phyloP scores from a whole-genome alignment of 30 jellyfish, hydroid and myxozoan species.

The Aurelia sp. region DNA sequence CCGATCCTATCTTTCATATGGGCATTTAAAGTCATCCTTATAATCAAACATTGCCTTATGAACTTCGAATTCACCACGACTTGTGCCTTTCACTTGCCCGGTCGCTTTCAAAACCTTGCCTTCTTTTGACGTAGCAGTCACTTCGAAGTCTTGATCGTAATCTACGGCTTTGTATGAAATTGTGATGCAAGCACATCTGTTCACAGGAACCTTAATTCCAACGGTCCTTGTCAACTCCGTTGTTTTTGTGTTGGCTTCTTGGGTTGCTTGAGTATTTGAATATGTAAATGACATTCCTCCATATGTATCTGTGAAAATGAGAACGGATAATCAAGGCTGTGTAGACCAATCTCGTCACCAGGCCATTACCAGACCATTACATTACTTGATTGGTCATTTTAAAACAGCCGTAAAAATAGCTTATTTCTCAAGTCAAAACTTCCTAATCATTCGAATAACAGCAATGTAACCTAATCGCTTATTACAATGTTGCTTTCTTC shows the following conservation, averaged over 20 bases:
- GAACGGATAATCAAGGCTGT: no score
- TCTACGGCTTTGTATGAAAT: conserved; percentile 15
- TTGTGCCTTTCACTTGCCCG: conserved; percentile 9
- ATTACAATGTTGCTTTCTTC: no score
- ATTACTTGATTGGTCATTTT: no score
- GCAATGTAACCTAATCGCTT: no score
- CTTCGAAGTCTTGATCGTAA: neutral
- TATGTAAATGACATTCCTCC: conserved; percentile 25
- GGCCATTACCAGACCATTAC: no score
- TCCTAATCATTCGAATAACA: no score
- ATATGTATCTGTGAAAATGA: neutral
- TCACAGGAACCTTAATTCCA: conserved; percentile 3
- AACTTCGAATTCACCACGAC: conserved; percentile 8
- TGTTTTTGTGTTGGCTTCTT: neutral
- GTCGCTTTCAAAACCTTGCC: conserved; percentile 12
- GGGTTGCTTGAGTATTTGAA: neutral
- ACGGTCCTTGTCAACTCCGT: neutral
- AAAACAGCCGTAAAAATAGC: no score
- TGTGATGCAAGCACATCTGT: conserved; percentile 34
- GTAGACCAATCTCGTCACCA: no score
- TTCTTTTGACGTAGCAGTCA: conserved; percentile 35
- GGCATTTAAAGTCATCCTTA: conserved; percentile 18
- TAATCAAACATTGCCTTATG: neutral
- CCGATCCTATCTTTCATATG: conserved; percentile 11
- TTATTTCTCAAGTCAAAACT: no score